These are phyloP conservation scores for Cladopsammia gracilis DNA, from an alignment of 64 coral and sea anemone species.

Conservation along the genomic window DNA sequence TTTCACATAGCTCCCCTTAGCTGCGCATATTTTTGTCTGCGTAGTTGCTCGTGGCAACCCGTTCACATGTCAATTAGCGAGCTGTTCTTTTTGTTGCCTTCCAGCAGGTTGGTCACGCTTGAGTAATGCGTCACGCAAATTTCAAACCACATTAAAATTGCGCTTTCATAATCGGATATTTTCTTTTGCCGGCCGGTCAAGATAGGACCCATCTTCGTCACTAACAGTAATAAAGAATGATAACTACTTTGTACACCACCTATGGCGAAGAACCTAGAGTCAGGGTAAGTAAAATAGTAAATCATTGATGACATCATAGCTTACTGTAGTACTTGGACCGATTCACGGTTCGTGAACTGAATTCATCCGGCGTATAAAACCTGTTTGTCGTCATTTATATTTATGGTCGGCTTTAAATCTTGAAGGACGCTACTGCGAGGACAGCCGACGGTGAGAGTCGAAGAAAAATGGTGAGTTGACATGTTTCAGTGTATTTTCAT, in stretches of 20 bases:
- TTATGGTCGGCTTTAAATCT: slow-evolving; percentile 1
- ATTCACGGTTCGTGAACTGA: neutral
- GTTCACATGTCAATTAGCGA: neutral
- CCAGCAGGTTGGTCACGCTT: slow-evolving; percentile 8
- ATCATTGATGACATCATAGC: slow-evolving; percentile 26
- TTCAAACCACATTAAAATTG: neutral
- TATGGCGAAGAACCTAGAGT: slow-evolving; percentile 17
- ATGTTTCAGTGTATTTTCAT: neutral
- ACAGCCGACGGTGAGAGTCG: slow-evolving; percentile 17
- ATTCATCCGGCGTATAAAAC: neutral
- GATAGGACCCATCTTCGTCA: neutral
- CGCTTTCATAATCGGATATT: neutral
- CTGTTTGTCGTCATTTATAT: slow-evolving; percentile 8
- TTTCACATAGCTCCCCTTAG: neutral
- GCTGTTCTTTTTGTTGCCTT: neutral
- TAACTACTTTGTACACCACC: slow-evolving; percentile 16
- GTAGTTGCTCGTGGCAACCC: slow-evolving; percentile 6
- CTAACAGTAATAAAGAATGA: neutral
- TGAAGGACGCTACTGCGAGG: slow-evolving; percentile 9
- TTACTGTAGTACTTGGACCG: neutral
- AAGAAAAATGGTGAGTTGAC: slow-evolving; percentile 36
- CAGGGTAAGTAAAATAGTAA: slow-evolving; percentile 2
- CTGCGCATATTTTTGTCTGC: slow-evolving; percentile 5
- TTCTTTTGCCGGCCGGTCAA: slow-evolving; percentile 1
- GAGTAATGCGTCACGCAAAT: slow-evolving; percentile 16